Percentiles rank a stretch among this genome's conserved stretches.
These are phyloP conservation scores for Ancistrus triradiatus DNA, from an alignment of 2,113 vertebrate species.

Conservation along the genomic window DNA sequence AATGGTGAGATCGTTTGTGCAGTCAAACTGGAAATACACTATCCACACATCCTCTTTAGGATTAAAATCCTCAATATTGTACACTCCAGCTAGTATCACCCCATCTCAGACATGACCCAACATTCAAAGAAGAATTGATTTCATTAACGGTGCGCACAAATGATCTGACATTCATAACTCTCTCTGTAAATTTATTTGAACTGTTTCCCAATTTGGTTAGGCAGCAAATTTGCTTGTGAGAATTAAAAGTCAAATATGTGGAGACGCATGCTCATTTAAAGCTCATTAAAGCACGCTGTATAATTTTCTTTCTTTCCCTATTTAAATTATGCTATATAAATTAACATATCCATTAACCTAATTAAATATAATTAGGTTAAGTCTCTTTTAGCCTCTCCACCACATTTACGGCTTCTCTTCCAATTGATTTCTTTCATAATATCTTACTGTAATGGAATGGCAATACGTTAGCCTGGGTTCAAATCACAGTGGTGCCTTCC, in stretches of 20 bases:
- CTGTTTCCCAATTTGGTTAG: conserved; percentile 5
- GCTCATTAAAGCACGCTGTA: not conserved
- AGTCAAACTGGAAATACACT: too few relatives aligned
- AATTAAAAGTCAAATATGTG: not conserved
- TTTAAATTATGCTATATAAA: conserved; percentile 50
- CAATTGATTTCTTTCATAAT: conserved; percentile 47
- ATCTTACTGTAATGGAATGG: not conserved
- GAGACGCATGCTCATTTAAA: not conserved
- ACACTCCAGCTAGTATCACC: too few relatives aligned
- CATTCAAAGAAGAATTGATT: not conserved
- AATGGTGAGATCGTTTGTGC: too few relatives aligned
- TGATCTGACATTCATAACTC: conserved; percentile 2
- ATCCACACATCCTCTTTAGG: too few relatives aligned
- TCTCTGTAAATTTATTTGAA: conserved; percentile 33
- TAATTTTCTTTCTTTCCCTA: conserved; percentile 18
- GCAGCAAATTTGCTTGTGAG: not conserved
- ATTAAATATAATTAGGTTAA: conserved; percentile 59
- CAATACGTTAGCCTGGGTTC: not conserved
- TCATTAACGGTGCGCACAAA: not conserved
- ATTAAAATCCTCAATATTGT: too few relatives aligned
- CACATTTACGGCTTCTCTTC: conserved; percentile 56
- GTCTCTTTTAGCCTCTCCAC: conserved; percentile 54
- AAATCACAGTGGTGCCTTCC: too few relatives aligned
- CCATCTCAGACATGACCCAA: too few relatives aligned
- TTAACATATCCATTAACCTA: conserved; percentile 66